Conservation (phyloP, 2,113 vertebrate species). For the Opisthocomus hoazin region DNA sequence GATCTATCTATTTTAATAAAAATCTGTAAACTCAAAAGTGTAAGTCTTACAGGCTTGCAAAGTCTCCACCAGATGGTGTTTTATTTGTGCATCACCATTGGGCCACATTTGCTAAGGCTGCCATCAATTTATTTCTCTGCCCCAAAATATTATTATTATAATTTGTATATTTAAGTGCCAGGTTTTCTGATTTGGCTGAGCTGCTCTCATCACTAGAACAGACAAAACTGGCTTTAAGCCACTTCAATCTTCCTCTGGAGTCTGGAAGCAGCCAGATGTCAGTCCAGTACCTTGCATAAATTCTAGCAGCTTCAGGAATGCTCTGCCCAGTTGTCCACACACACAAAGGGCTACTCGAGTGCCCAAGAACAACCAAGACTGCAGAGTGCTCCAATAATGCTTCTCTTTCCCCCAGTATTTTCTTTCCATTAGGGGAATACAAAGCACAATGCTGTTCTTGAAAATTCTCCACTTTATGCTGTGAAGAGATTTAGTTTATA, state of each 20-base stretch:
- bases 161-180: conserved; percentile 15
- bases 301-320: not conserved
- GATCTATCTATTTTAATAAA: conserved; percentile 4
- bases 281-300: not conserved
- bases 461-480: not conserved
- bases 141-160: conserved; percentile 3
- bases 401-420: not conserved
- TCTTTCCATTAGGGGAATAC: not conserved
- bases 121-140: not conserved
- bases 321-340: not conserved
- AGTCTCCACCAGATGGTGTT: conserved; percentile 36
- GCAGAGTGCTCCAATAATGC: not conserved
- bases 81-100: not conserved
- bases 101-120: not conserved
- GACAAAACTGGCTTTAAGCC: conserved; percentile 13
- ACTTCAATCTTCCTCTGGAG: not conserved
- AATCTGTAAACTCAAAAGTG: not conserved
- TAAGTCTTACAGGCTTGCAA: not conserved
- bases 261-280: conserved; percentile 38
- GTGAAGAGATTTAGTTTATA: not conserved
- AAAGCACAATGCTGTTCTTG: not conserved
- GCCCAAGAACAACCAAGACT: not conserved
- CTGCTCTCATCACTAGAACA: not conserved
- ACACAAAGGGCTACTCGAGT: not conserved
- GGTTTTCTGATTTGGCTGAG: conserved; percentile 32